These are phyloP conservation scores for Melinaea marsaeus DNA, from an alignment of 2,888 invertebrate genomes.

Conservation along the genomic window DNA sequence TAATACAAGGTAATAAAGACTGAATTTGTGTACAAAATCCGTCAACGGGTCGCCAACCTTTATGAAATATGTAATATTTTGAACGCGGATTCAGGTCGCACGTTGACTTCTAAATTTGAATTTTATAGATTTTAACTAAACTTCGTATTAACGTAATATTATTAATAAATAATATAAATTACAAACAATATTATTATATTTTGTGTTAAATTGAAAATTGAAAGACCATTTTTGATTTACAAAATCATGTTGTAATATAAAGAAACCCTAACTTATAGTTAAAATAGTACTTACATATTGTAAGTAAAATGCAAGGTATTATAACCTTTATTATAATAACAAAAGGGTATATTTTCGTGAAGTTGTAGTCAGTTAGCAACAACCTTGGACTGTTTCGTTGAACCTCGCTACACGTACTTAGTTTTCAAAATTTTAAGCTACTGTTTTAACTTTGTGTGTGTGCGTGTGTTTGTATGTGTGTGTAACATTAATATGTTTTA, in stretches of 20 bases:
- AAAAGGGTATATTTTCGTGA: background rate
- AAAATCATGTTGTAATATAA: too few relatives aligned
- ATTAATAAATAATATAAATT: background rate
- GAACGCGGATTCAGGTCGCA: constrained; percentile 31
- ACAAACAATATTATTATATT: too few relatives aligned
- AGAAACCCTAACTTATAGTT: too few relatives aligned
- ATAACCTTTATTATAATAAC: background rate
- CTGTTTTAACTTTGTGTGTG: background rate
- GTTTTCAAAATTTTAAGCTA: constrained; percentile 1
- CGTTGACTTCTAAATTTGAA: constrained; percentile 22
- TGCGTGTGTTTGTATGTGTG: too few relatives aligned
- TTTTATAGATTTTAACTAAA: constrained; percentile 6
- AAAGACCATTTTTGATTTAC: too few relatives aligned
- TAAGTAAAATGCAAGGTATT: background rate
- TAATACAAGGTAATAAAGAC: constrained; percentile 13
- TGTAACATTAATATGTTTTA: too few relatives aligned
- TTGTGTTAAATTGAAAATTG: too few relatives aligned
- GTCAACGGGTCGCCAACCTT: constrained; percentile 30
- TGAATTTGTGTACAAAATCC: constrained; percentile 13
- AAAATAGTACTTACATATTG: too few relatives aligned
- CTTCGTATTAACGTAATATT: background rate
- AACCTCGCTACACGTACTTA: constrained; percentile 30
- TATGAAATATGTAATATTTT: constrained; percentile 34
- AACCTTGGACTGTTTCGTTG: constrained; percentile 45
- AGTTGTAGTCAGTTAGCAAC: constrained; percentile 35